Evolutionary conservation across 2,888 invertebrate genomes (phyloP).

Genomic region (Watsonalla binaria): DNA sequence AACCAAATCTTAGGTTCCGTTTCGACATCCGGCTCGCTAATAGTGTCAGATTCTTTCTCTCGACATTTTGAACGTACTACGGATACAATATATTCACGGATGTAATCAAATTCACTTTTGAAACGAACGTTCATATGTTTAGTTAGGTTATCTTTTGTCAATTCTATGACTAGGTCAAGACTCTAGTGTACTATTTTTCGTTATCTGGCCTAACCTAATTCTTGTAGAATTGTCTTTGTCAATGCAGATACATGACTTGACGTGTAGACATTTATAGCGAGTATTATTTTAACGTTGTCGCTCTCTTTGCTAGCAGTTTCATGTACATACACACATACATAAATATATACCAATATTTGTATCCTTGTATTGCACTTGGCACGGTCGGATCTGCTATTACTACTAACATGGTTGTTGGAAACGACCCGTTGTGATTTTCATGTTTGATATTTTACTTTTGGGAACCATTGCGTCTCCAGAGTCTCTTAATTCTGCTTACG

Average conservation of each 20-base stretch:
- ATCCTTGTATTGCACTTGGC: neutral
- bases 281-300: neutral
- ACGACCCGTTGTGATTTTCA: no score
- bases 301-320: neutral
- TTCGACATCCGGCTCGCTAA: conserved; percentile 32
- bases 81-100: conserved; percentile 5
- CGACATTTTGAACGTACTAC: conserved; percentile 9
- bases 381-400: neutral
- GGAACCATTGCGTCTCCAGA: no score
- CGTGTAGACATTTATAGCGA: neutral
- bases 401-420: neutral
- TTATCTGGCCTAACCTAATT: neutral
- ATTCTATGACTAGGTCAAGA: neutral
- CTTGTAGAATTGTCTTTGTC: neutral
- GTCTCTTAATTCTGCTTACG: no score
- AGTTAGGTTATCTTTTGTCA: neutral
- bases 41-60: conserved; percentile 13
- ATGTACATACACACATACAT: neutral
- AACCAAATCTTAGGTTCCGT: conserved; percentile 20
- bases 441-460: no score
- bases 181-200: neutral
- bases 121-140: neutral
- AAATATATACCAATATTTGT: neutral
- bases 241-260: neutral
- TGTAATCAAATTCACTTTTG: neutral